Conservation (phyloP, 2,888 invertebrate genomes). For the Spicauda simplicius region DNA sequence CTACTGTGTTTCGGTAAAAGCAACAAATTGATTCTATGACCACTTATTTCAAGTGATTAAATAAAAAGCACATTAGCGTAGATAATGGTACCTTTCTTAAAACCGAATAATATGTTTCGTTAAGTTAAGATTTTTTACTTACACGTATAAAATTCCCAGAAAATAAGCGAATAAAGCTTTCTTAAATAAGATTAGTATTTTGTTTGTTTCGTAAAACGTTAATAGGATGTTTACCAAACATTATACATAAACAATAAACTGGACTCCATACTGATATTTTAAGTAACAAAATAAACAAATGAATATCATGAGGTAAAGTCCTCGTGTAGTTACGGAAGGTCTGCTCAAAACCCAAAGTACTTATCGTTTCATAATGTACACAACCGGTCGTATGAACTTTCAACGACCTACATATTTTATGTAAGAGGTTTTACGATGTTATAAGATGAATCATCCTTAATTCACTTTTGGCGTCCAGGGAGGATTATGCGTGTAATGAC, state of each 20-base stretch:
- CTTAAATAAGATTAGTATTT: too few species aligned
- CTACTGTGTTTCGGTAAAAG: too few species aligned
- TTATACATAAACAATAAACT: not conserved
- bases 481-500: conserved; percentile 18
- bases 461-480: conserved; percentile 46
- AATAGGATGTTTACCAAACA: not conserved
- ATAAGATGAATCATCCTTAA: conserved; percentile 60
- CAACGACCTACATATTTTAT: conserved; percentile 63
- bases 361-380: conserved; percentile 37
- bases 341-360: conserved; percentile 16
- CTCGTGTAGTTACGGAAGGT: conserved; percentile 3
- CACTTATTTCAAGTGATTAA: too few species aligned
- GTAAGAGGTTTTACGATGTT: conserved; percentile 57
- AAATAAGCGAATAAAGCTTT: too few species aligned
- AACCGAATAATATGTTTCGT: too few species aligned
- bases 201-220: too few species aligned
- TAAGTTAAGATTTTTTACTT: too few species aligned
- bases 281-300: not conserved
- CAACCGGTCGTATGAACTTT: conserved; percentile 53
- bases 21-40: too few species aligned
- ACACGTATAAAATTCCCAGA: too few species aligned
- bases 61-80: too few species aligned
- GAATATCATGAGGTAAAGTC: not conserved
- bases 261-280: too few species aligned
- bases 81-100: too few species aligned